Evolutionary conservation across 1,140 invertebrate species (phyloP), one percentile per base, ranked within the genome.

Genomic region (Phymorhynchus buccinoides): DNA sequence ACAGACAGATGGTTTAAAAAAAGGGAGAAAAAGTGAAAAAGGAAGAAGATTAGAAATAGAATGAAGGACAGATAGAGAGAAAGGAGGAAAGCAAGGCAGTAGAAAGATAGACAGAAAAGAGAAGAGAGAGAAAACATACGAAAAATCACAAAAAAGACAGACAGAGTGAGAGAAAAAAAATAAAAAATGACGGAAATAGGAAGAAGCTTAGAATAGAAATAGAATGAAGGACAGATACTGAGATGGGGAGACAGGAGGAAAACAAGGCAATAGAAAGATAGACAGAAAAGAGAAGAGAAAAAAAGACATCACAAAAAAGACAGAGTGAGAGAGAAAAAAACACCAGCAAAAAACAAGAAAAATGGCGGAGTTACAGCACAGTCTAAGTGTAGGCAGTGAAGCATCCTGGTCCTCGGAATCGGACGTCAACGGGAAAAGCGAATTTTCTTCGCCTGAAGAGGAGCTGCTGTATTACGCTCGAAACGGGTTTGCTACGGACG

Each of bases 391-490:
- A 4, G 66, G 62, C 22, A 83, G 66, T 16, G 81, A 83, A 3
- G 12, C 41, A 3, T 39, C 62, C 4, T 42, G n/a, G 62, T 42
- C 56, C 12, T 22, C 37, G 3, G 39, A 14, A 4, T 42, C 62
- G 14, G 37, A 18, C 35, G n/a, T 4, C 2, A n/a, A n/a, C n/a
- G 56, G 39, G 2, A 30, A 71, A 4, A 44, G 84, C 1, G 83
- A 88, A 0, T 80, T 83, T 42, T 35, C 82, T 30, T 66, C 84
- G 2, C 80, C 80, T n/a, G 87, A 89, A 42, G 88, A 90, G 62
- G 80, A 87, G 52, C 68, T 89, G 66, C 81, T 90, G 68, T 85
- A 87, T 39, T 84, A 79, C 87, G 88, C 93, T 37, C 85, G 94
- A 27, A 91, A 93, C 88, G 94, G 94, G 7, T 62, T 84, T 7